Evolutionary conservation across 1,140 invertebrate genomes (phyloP).

Genomic region (Trichonephila inaurata): DNA sequence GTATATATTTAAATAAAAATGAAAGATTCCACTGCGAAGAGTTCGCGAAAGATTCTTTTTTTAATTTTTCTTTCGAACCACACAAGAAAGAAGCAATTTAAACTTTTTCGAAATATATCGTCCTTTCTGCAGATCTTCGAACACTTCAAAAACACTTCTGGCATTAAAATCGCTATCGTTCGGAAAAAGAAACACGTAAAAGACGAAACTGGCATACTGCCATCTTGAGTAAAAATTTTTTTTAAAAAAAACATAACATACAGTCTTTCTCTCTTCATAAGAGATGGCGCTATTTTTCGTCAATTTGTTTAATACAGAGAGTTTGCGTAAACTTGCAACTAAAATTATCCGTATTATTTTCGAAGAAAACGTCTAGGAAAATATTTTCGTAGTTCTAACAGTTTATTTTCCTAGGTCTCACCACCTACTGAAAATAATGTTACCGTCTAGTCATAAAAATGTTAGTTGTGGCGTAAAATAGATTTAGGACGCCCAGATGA

Average conservation of each 20-base stretch:
- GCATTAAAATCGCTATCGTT: slow-evolving; percentile 48
- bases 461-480: neutral
- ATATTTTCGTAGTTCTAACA: neutral
- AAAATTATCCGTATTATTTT: neutral
- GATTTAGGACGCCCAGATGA: neutral
- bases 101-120: slow-evolving; percentile 21
- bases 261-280: neutral
- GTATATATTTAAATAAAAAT: neutral
- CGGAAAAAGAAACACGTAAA: neutral
- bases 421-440: neutral
- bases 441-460: neutral
- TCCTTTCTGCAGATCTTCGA: neutral
- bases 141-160: slow-evolving; percentile 34
- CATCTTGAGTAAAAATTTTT: neutral
- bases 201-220: slow-evolving; percentile 12
- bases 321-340: neutral
- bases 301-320: neutral
- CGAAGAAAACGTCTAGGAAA: neutral
- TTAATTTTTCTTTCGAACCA: neutral
- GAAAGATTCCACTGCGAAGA: neutral
- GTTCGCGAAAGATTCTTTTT: neutral
- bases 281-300: neutral
- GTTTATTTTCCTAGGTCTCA: neutral
- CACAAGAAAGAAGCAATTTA: slow-evolving; percentile 19
- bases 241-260: neutral